Evolutionary conservation across 2,113 vertebrate genomes (phyloP).

Genomic region (Canis aureus): DNA sequence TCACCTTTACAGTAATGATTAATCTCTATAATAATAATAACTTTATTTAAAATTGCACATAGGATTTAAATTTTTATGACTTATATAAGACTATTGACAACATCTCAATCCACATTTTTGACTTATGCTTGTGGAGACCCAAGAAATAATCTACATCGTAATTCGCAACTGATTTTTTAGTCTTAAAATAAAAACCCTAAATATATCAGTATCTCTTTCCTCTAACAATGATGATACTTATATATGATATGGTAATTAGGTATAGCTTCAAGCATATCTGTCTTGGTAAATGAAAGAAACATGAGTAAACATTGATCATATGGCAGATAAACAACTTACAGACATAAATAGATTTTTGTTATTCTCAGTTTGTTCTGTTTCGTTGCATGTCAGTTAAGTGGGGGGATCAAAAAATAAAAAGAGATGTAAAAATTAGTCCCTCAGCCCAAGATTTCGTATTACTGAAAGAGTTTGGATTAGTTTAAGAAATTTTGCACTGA

Average conservation of each 20-base stretch:
- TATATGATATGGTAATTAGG: neutral
- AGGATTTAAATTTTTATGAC: neutral
- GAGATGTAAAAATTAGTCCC: neutral
- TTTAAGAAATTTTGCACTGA: neutral
- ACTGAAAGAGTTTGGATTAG: neutral
- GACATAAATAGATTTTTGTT: neutral
- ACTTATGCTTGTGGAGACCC: neutral
- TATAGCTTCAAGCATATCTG: neutral
- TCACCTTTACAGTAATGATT: neutral
- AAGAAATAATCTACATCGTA: neutral
- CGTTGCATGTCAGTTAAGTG: neutral
- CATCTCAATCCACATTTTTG: neutral
- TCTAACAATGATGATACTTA: neutral
- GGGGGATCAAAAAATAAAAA: neutral
- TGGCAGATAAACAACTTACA: neutral
- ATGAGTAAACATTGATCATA: neutral
- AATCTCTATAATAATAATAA: neutral
- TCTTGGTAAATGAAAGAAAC: neutral
- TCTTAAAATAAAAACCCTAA: neutral
- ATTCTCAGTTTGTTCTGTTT: neutral
- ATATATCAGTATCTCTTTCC: neutral
- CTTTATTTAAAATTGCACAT: neutral
- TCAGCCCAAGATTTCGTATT: neutral
- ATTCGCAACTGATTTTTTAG: neutral
- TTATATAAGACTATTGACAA: neutral